Conservation (phyloP, 2,797 vertebrate genomes). For the Pterois miles region DNA sequence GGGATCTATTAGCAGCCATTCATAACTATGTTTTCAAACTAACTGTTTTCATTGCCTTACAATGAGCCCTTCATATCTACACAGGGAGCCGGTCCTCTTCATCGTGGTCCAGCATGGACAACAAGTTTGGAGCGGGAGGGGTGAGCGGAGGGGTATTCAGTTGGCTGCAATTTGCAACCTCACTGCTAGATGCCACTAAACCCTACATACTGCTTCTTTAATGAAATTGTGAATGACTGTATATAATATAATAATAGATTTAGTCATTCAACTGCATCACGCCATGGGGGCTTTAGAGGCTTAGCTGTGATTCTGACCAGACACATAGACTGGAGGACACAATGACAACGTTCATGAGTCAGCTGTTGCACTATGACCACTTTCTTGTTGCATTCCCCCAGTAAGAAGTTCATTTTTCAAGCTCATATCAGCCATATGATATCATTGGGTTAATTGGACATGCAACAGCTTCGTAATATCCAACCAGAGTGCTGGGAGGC, state of each 20-base stretch:
- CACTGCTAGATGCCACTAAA: neutral
- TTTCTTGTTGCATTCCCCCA: neutral
- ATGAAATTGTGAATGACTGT: neutral
- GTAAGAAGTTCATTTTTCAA: slow-evolving; percentile 15
- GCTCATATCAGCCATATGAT: slow-evolving; percentile 41
- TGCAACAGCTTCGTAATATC: slow-evolving; percentile 18
- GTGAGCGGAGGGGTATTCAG: neutral
- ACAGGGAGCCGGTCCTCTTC: neutral
- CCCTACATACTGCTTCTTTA: neutral
- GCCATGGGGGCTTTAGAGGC: neutral
- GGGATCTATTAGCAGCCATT: neutral
- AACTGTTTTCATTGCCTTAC: neutral
- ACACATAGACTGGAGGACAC: neutral
- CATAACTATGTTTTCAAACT: neutral
- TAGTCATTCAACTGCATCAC: neutral
- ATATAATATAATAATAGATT: slow-evolving; percentile 3
- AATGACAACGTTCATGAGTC: neutral
- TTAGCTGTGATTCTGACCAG: slow-evolving; percentile 1
- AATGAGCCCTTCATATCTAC: neutral
- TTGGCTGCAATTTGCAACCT: neutral
- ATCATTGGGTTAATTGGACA: slow-evolving; percentile 59
- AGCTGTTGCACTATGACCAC: neutral
- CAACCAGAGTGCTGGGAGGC: slow-evolving; percentile 28
- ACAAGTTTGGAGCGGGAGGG: neutral
- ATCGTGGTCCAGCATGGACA: no score